Percentiles rank a stretch among this genome's conserved stretches.
These are phyloP conservation scores for Leptothorax acervorum DNA, from an alignment of 2,888 invertebrate species.

Conservation along the genomic window DNA sequence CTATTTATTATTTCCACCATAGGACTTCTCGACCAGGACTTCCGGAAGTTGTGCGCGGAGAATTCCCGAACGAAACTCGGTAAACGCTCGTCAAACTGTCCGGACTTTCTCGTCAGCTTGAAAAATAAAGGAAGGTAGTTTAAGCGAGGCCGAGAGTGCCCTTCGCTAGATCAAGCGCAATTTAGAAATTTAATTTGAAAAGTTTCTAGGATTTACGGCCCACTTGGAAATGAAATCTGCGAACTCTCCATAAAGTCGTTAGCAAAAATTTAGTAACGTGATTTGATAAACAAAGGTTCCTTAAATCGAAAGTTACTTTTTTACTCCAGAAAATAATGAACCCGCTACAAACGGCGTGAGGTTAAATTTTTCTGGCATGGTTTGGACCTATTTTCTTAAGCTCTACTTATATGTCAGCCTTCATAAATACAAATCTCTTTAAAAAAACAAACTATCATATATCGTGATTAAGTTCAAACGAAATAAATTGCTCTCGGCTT, in stretches of 20 bases:
- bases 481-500: constrained; percentile 4
- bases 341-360: background rate
- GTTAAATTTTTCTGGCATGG: background rate
- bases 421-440: constrained; percentile 14
- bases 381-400: background rate
- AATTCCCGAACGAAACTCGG: constrained; percentile 54
- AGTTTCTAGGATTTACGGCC: constrained; percentile 63
- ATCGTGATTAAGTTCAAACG: constrained; percentile 11
- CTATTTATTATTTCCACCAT: constrained; percentile 58
- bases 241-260: constrained; percentile 53
- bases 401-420: background rate
- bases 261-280: constrained; percentile 29
- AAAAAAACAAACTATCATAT: background rate
- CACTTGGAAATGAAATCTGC: constrained; percentile 59
- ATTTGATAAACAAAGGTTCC: constrained; percentile 32
- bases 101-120: constrained; percentile 44
- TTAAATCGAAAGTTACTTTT: constrained; percentile 10
- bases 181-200: constrained; percentile 79
- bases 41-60: constrained; percentile 43
- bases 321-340: background rate
- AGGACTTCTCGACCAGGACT: constrained; percentile 46
- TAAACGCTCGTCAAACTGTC: constrained; percentile 56
- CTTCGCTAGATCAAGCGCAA: constrained; percentile 61
- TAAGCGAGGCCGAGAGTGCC: constrained; percentile 48
- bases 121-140: constrained; percentile 58